phyloP scores from a whole-genome alignment of 2,888 invertebrate genomes.

The Empis livida region DNA sequence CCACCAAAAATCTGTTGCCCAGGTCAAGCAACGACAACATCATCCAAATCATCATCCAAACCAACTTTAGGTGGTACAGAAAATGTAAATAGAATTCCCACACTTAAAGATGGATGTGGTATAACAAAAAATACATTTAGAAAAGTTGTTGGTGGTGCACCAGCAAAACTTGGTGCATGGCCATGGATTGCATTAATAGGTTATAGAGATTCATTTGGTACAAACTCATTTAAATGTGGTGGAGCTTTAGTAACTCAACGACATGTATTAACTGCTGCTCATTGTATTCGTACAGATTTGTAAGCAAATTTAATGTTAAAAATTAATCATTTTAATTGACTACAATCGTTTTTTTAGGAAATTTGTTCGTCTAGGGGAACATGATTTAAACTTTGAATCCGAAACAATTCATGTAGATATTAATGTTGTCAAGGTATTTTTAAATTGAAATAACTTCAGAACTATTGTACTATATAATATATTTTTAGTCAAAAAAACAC shows the following conservation, averaged over 20 bases:
- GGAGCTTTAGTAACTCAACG: constrained; percentile 39
- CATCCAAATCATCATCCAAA: not conserved
- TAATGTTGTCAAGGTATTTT: constrained; percentile 37
- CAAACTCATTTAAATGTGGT: constrained; percentile 30
- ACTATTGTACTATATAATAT: not conserved
- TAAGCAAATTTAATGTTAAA: constrained; percentile 15
- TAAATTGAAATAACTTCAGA: not conserved
- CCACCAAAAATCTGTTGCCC: constrained; percentile 28
- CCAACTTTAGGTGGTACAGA: not conserved
- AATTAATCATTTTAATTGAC: not conserved
- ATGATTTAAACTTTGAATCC: constrained; percentile 50
- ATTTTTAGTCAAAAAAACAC: constrained; percentile 20
- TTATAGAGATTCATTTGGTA: constrained; percentile 40
- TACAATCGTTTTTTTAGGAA: not conserved
- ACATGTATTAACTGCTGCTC: constrained; percentile 55
- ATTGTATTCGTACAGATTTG: constrained; percentile 27
- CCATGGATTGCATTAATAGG: constrained; percentile 71
- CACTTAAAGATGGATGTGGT: not conserved
- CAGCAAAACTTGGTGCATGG: constrained; percentile 56
- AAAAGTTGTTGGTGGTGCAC: constrained; percentile 62
- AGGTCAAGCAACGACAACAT: constrained; percentile 4
- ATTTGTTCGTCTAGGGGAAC: constrained; percentile 59
- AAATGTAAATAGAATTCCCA: not conserved
- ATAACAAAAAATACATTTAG: not conserved
- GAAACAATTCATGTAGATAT: constrained; percentile 47